Evolutionary conservation across 2,113 vertebrate genomes (phyloP), one percentile per base, ranked within the genome.

Genomic region (Paramisgurnus dabryanus): DNA sequence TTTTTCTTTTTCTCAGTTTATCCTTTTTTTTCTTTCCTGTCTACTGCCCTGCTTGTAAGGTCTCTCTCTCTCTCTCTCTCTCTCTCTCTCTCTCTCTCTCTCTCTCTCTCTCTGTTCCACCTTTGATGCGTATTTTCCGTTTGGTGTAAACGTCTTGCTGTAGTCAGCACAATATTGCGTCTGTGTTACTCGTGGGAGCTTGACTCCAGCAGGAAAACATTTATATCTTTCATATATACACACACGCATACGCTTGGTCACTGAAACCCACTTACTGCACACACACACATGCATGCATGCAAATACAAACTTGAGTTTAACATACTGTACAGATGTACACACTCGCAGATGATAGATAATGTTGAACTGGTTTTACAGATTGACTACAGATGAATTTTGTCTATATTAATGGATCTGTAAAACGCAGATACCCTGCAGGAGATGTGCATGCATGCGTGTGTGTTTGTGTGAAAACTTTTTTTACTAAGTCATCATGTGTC

Each of bases 171-270:
- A 90, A 87, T 75, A 63, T 53, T 49, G 45, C 5, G 74, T 47
- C 61, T 76, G 61, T 66, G 22, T 18, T 15, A 66, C 74, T 76
- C 61, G 6, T 49, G 71, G 57, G 68, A 45, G 53, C 72, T 87
- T 88, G 88, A 89, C 86, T 87, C 80, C 85, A 91, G 55, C 39
- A 49, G 61, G 27, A 78, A 90, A 84, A 81, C 87, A 86, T 91
- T 90, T 89, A 88, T 86, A 88, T 88, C 86, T 85, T 85, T 85
- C 80, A 86, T 85, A 85, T 87, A 87, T 67, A 83, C 6, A 64
- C n/a, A 41, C 47, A 71, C 34, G 1, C 27, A 34, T 34, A 34
- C 27, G 27, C 2, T 8, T 41, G 7, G 7, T 5, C 22, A 22
- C n/a, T 40, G 9, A 22, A 41, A 39, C 34, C 17, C 22, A 58